A percentile compares a stretch with the other conserved stretches of the same genome.
phyloP scores from a whole-genome alignment of 2,888 invertebrate species.

The Dicycla oo region DNA sequence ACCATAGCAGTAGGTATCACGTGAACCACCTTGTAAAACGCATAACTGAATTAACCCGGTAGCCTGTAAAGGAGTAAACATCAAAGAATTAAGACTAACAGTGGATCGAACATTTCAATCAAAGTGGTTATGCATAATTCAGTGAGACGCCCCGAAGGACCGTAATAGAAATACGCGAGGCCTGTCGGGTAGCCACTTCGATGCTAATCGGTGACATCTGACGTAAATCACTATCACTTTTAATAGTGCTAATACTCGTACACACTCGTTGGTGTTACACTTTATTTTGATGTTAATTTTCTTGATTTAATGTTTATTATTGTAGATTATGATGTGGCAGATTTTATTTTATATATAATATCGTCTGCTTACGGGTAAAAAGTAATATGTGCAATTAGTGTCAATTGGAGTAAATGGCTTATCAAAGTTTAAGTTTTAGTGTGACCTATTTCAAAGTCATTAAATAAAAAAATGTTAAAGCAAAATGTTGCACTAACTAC shows the following conservation, averaged over 20 bases:
- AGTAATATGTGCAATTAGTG: no score
- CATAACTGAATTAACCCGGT: not conserved
- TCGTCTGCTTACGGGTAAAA: no score
- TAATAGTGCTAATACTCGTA: constrained; percentile 65
- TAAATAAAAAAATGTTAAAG: no score
- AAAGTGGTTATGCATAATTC: constrained; percentile 81
- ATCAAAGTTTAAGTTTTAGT: no score
- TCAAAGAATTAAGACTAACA: constrained; percentile 75
- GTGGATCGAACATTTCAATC: constrained; percentile 78
- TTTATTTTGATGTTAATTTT: constrained; percentile 46
- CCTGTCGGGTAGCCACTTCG: constrained; percentile 72
- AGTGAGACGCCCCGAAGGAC: constrained; percentile 70
- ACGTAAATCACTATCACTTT: constrained; percentile 76
- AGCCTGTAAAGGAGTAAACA: constrained; percentile 63
- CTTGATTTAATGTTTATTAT: constrained; percentile 4
- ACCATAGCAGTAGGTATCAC: not conserved
- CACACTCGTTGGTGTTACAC: constrained; percentile 27
- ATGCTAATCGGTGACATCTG: constrained; percentile 81
- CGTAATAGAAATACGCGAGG: constrained; percentile 80
- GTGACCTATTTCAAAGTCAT: no score
- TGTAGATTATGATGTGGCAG: not conserved
- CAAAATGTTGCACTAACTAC: no score
- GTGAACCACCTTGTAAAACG: not conserved
- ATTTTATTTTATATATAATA: no score
- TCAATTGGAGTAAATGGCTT: no score